A percentile compares a stretch with the other conserved stretches of the same genome.
phyloP scores from a whole-genome alignment of 2,888 invertebrate genomes.

The Alentia gelatinosa region DNA sequence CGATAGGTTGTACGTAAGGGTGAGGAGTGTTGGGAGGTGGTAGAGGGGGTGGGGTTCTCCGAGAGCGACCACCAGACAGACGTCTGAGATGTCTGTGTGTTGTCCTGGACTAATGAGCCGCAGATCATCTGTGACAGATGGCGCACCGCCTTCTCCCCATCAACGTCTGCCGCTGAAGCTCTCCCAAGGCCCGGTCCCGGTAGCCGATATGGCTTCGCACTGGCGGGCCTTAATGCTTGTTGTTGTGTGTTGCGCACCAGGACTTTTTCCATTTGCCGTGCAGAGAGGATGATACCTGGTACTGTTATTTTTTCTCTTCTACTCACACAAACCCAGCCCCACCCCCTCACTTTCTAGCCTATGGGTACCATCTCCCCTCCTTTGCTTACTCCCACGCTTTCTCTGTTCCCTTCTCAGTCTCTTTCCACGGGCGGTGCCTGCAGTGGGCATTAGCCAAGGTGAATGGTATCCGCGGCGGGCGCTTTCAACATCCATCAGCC shows the following conservation, averaged over 20 bases:
- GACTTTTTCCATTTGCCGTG: background rate
- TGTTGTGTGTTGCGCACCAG: background rate
- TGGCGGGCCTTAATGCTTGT: background rate
- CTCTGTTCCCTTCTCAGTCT: background rate
- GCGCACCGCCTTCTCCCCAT: background rate
- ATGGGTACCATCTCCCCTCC: background rate
- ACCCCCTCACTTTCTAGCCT: background rate
- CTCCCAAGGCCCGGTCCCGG: background rate
- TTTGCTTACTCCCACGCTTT: background rate
- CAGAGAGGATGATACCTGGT: background rate
- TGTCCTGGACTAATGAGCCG: background rate
- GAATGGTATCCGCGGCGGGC: background rate
- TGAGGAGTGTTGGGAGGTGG: background rate
- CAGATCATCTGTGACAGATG: conserved; percentile 11
- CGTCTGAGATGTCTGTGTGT: background rate
- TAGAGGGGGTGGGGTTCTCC: background rate
- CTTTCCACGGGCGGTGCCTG: background rate
- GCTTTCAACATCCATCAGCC: conserved; percentile 29
- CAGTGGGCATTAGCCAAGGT: background rate
- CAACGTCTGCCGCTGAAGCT: background rate
- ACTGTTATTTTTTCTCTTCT: background rate
- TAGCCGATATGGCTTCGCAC: background rate
- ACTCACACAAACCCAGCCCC: background rate
- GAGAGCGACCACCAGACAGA: background rate
- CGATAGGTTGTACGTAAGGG: background rate